Evolutionary conservation across 2,888 invertebrate genomes (phyloP).

Genomic region (Alcis repandata): DNA sequence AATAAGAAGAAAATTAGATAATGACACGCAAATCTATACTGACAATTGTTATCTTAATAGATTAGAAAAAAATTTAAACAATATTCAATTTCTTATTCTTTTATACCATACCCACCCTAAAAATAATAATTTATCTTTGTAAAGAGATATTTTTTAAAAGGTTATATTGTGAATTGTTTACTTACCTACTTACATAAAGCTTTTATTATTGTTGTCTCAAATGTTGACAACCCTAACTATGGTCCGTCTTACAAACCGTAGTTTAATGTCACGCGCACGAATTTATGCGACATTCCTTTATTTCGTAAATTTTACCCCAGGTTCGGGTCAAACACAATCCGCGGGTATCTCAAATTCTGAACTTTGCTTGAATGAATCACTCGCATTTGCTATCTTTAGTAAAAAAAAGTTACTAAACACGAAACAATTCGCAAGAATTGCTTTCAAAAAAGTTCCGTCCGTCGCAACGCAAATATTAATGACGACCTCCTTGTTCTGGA

Average conservation of each 20-base stretch:
- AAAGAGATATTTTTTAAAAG: no score
- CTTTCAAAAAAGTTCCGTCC: no score
- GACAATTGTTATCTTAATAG: no score
- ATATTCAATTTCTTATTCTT: no score
- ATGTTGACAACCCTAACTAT: constrained; percentile 38
- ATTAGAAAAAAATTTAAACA: no score
- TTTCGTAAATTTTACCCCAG: constrained; percentile 44
- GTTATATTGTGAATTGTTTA: no score
- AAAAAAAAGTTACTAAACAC: not conserved
- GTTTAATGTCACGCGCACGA: constrained; percentile 52
- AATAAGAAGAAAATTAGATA: no score
- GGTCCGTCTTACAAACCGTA: constrained; percentile 44
- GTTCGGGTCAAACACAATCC: constrained; percentile 28
- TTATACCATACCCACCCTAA: no score
- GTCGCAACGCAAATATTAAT: no score
- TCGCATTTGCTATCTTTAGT: not conserved
- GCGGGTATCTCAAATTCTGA: not conserved
- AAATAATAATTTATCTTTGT: no score
- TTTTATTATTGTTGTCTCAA: not conserved
- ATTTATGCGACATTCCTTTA: constrained; percentile 47
- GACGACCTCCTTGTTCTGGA: not conserved
- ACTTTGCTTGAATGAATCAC: not conserved
- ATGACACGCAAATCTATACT: no score
- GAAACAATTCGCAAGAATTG: no score
- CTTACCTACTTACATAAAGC: not conserved